Evolutionary conservation across 2,113 vertebrate genomes (phyloP), one percentile per base, ranked within the genome.

Genomic region (Sminthopsis crassicaudata): DNA sequence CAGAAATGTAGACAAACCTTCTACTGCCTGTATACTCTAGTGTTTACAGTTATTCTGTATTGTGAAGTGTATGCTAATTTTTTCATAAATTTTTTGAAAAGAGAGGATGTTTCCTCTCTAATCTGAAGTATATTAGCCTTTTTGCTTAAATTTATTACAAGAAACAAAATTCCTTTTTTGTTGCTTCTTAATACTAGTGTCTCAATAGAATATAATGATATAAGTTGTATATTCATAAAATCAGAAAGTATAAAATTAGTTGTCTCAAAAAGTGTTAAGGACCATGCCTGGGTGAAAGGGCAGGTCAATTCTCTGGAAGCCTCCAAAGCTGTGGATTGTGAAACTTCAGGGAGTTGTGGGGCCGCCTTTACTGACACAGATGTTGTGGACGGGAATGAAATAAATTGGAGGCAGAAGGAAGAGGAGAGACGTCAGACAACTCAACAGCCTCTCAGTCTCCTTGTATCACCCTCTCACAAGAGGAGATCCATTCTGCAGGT

Each of bases 61-160:
- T 98, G 96, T 97, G 96, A 97, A 98, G 97, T 92, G 94, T 94
- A 96, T 92, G 94, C 94, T 91, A 93, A 96, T 97, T 97, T 92
- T 97, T 93, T 94, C 98, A 95, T 76, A 90, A 92, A 98, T 98
- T 98, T 99, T 98, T 98, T 98, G 98, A 98, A 98, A 99, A 97
- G 97, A 98, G 98, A 98, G 98, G 97, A 97, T 97, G 97, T 98
- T 98, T 98, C 98, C 97, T 98, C 98, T 96, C 97, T 98, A 98
- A 98, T 98, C 97, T 96, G 94, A 96, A 96, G 97, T 98, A 97
- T 96, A 97, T 97, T 89, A 96, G 97, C 24, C 97, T 97, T 95
- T 96, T 95, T 94, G 91, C 94, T 97, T 97, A 93, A 92, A 97
- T 97, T 97, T 97, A 95, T 50, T 97, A 96, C 27, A 26, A 96